phyloP scores from a whole-genome alignment of 2,113 vertebrate species.

The Ciconia stormi region DNA sequence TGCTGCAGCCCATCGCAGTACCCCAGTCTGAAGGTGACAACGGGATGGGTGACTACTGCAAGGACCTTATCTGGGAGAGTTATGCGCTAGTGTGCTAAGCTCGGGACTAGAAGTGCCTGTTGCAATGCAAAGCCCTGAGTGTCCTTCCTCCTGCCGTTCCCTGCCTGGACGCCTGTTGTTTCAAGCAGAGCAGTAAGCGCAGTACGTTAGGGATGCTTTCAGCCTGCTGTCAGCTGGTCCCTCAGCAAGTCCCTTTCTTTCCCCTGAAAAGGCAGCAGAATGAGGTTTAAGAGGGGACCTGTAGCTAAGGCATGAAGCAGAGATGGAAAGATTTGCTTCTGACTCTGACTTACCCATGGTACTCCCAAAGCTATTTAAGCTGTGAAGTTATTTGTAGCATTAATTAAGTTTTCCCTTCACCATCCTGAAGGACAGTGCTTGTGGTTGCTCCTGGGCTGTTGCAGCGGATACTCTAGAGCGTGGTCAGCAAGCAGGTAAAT shows the following conservation, averaged over 20 bases:
- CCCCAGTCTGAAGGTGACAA: not conserved
- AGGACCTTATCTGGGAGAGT: fast-evolving
- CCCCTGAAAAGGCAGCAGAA: not conserved
- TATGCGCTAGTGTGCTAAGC: fast-evolving
- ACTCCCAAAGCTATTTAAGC: not conserved
- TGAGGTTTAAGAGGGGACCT: not conserved
- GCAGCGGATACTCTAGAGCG: not conserved
- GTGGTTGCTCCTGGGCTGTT: not conserved
- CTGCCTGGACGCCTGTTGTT: not conserved
- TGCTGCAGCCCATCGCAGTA: not conserved
- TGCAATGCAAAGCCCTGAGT: fast-evolving
- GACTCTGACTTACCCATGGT: not conserved
- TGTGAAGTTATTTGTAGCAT: no score
- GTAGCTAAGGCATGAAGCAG: not conserved
- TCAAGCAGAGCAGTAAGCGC: fast-evolving
- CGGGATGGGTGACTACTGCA: fast-evolving
- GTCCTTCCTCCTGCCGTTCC: not conserved
- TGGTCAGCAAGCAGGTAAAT: no score
- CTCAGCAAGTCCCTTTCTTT: not conserved
- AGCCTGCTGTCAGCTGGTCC: not conserved
- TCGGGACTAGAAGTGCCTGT: fast-evolving
- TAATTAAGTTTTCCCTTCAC: not conserved
- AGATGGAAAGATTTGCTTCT: not conserved
- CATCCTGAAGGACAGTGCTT: not conserved
- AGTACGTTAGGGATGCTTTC: not conserved